phyloP scores from a whole-genome alignment of 2,888 invertebrate species.

The Latheticus oryzae region DNA sequence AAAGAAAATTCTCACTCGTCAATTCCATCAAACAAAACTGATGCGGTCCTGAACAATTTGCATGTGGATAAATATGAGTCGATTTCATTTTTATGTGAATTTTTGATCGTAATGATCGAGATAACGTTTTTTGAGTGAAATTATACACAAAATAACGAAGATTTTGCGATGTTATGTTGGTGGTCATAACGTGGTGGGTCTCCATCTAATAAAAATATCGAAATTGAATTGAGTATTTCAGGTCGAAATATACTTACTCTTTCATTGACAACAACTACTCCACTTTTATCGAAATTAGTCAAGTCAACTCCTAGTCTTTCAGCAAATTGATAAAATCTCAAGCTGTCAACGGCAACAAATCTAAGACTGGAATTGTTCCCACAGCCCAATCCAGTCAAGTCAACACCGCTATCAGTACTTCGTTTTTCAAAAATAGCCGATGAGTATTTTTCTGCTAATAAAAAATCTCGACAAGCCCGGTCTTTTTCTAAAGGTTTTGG shows the following conservation, averaged over 20 bases:
- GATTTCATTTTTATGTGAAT: conserved; percentile 53
- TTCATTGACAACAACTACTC: conserved; percentile 78
- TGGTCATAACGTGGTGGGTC: conserved; percentile 73
- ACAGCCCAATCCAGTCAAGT: conserved; percentile 66
- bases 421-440: conserved; percentile 57
- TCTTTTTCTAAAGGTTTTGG: conserved; percentile 40
- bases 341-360: conserved; percentile 80
- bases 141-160: conserved; percentile 70
- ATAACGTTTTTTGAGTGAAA: conserved; percentile 64
- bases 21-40: conserved; percentile 73
- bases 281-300: conserved; percentile 72
- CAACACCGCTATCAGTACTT: conserved; percentile 14
- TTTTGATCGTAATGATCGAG: conserved; percentile 57
- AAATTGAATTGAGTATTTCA: conserved; percentile 16
- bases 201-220: conserved; percentile 71
- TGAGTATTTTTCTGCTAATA: conserved; percentile 64
- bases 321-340: conserved; percentile 78
- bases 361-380: conserved; percentile 71
- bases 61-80: conserved; percentile 50
- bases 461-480: conserved; percentile 53
- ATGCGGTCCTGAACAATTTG: conserved; percentile 41
- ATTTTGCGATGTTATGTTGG: conserved; percentile 67
- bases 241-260: conserved; percentile 67
- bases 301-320: conserved; percentile 80
- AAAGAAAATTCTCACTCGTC: conserved; percentile 74